Evolutionary conservation across 1,140 invertebrate genomes (phyloP), one percentile per base, ranked within the genome.

Genomic region (Drosophila parabipectinata): DNA sequence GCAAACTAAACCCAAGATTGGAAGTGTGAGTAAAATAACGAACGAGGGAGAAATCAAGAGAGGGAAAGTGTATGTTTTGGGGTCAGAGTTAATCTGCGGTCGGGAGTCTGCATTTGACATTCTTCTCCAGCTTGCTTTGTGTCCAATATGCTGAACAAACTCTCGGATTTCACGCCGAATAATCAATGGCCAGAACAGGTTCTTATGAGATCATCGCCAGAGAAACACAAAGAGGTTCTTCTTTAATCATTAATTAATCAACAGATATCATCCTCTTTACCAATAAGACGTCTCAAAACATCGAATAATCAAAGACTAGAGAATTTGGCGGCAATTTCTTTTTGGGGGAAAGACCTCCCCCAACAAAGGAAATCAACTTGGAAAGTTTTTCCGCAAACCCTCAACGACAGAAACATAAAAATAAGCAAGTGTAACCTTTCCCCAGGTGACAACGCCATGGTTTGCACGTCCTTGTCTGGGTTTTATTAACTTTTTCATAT

Each of bases 401-500:
- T 18, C 18, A 18, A 18, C 18, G 18, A 18, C 18, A 18, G 18
- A 52, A 37, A 18, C 9, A 24, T 12, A 47, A 50, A 32, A 47
- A 64, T 21, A 53, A 47, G 1, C 30, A 45, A 54, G 75, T 78
- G 56, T 48, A 72, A 74, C 58, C 59, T 53, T 73, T 66, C 60
- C 55, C 61, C 73, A 66, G 76, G 75, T 77, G 66, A 53, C 57
- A 69, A 69, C 18, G 32, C 34, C 66, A 67, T 68, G 50, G 51
- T 55, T 68, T 21, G 51, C 81, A 87, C 82, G 82, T 87, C 69
- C 53, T 63, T 56, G 30, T 34, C 50, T 18, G 21, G 41, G 26
- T 68, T 69, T 84, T 84, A 84, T 87, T 81, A 85, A 85, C 77
- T 79, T 87, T 87, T 85, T 77, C 78, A 87, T 85, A 81, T 71